Evolutionary conservation across 2,113 vertebrate genomes (phyloP).

Genomic region (Antechinus stuartii): DNA sequence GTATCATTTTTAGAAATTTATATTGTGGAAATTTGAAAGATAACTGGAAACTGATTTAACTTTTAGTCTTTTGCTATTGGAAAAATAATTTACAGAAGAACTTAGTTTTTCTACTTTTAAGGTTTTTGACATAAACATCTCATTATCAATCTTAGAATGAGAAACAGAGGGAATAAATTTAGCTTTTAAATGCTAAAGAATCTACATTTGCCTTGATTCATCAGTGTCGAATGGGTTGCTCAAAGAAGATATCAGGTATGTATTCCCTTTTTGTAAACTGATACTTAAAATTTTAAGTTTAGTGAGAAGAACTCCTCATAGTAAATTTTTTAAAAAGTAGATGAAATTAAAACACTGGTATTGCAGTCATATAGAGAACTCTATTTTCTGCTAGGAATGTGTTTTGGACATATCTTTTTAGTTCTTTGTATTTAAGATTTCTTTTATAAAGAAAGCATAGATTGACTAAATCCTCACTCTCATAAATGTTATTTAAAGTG

Average conservation of each 20-base stretch:
- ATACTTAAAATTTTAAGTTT: not conserved
- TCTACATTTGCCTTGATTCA: not conserved
- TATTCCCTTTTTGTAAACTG: constrained; percentile 18
- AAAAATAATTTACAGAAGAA: constrained; percentile 18
- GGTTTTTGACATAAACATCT: constrained; percentile 52
- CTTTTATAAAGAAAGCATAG: constrained; percentile 41
- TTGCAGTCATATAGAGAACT: constrained; percentile 13
- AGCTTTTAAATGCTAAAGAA: constrained; percentile 20
- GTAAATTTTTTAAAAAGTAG: constrained; percentile 30
- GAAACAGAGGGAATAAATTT: not conserved
- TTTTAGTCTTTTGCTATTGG: not conserved
- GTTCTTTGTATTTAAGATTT: constrained; percentile 60
- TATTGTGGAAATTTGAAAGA: not conserved
- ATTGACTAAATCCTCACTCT: constrained; percentile 26
- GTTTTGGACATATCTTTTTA: constrained; percentile 46
- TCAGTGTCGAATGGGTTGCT: constrained; percentile 51
- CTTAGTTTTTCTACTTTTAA: constrained; percentile 53
- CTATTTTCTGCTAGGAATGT: constrained; percentile 43
- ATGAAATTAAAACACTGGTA: constrained; percentile 14
- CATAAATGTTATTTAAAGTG: constrained; percentile 25
- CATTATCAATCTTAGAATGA: not conserved
- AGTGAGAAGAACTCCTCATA: constrained; percentile 3
- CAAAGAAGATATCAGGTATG: constrained; percentile 12
- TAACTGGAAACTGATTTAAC: not conserved
- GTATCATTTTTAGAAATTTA: not conserved